phyloP scores from a whole-genome alignment of 37 sponge, comb jelly and placozoan genomes.

The Crambe crambe region DNA sequence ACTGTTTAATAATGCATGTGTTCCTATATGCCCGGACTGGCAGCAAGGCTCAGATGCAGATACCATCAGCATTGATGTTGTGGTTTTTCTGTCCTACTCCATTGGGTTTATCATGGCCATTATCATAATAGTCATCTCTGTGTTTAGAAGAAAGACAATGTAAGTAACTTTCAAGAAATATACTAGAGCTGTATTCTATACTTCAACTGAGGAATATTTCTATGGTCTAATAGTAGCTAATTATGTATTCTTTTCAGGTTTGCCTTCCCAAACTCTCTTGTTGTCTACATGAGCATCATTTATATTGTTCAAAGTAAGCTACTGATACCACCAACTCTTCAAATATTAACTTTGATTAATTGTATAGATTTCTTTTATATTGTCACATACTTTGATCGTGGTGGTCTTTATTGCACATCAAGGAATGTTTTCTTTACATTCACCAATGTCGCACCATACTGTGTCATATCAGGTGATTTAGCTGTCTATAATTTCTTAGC shows the following conservation, averaged over 20 bases:
- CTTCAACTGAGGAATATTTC: neutral
- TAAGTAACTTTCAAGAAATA: constrained; percentile 18
- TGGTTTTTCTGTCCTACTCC: neutral
- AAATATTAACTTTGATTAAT: no score
- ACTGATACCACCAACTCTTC: neutral
- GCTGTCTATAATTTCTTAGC: no score
- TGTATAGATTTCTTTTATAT: constrained; percentile 3
- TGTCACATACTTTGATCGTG: constrained; percentile 20
- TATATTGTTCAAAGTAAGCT: constrained; percentile 12
- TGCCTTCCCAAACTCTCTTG: constrained; percentile 13
- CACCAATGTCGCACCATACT: constrained; percentile 21
- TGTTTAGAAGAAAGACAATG: constrained; percentile 8
- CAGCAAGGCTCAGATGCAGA: neutral
- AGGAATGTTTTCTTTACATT: neutral
- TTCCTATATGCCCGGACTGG: neutral
- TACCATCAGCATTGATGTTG: neutral
- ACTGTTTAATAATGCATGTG: neutral
- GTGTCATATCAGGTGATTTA: constrained; percentile 15
- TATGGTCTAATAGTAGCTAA: neutral
- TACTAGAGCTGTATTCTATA: neutral
- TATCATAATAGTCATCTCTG: constrained; percentile 3
- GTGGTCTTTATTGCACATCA: constrained; percentile 21
- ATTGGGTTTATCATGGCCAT: neutral
- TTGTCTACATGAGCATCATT: constrained; percentile 17
- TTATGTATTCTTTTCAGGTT: constrained; percentile 15